Conservation (phyloP, 2,888 invertebrate species). For the Augochlorella aurata region DNA sequence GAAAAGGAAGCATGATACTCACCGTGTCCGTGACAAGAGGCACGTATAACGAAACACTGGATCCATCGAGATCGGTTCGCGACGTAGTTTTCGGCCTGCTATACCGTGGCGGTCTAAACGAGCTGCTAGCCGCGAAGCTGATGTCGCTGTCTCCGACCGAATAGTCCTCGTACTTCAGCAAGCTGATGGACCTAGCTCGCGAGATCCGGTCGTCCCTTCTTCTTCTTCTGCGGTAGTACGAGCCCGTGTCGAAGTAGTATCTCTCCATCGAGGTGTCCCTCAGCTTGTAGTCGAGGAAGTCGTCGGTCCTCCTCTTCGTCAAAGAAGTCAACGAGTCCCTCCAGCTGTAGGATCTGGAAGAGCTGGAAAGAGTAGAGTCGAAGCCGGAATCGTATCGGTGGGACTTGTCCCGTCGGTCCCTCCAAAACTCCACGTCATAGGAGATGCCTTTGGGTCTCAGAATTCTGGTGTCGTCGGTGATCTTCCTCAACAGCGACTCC, state of each 20-base stretch:
- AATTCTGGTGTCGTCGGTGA: slow-evolving; percentile 36
- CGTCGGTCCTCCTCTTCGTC: slow-evolving; percentile 50
- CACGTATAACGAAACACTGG: slow-evolving; percentile 31
- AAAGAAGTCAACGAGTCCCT: slow-evolving; percentile 58
- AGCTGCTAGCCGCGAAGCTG: slow-evolving; percentile 41
- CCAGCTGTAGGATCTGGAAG: slow-evolving; percentile 64
- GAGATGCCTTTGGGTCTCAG: slow-evolving; percentile 25
- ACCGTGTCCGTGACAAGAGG: slow-evolving; percentile 49
- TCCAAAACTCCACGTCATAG: slow-evolving; percentile 48
- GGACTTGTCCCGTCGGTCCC: slow-evolving; percentile 45
- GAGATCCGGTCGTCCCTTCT: slow-evolving; percentile 58
- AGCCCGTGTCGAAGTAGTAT: slow-evolving; percentile 57
- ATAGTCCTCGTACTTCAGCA: slow-evolving; percentile 67
- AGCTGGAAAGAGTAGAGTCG: slow-evolving; percentile 49
- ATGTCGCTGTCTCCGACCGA: slow-evolving; percentile 65
- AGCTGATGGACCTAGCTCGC: slow-evolving; percentile 60
- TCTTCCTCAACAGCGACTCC: slow-evolving; percentile 43
- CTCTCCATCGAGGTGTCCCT: slow-evolving; percentile 56
- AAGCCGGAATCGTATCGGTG: slow-evolving; percentile 50
- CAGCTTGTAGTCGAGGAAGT: slow-evolving; percentile 61
- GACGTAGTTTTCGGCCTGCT: slow-evolving; percentile 32
- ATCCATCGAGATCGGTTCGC: slow-evolving; percentile 48
- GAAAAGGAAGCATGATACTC: neutral
- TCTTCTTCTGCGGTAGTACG: slow-evolving; percentile 58
- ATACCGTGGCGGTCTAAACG: slow-evolving; percentile 35